Conservation (phyloP, 2,888 invertebrate genomes). For the Agrilus mali region DNA sequence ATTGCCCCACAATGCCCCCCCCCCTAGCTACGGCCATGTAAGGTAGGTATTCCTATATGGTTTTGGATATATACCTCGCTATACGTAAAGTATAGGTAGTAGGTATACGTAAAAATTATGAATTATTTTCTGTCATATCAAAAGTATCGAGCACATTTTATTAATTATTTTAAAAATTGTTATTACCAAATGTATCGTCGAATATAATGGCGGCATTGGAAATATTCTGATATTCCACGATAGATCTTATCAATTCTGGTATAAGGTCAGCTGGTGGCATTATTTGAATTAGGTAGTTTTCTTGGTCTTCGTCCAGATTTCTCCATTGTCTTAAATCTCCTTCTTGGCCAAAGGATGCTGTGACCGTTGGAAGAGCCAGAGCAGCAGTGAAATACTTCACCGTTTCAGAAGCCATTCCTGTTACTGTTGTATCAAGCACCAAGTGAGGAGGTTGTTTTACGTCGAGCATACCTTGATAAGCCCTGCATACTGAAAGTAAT, state of each 20-base stretch:
- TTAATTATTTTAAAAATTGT: neutral
- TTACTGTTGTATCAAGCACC: conserved; percentile 70
- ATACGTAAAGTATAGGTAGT: too few relatives aligned
- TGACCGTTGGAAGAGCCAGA: conserved; percentile 68
- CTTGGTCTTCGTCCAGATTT: conserved; percentile 53
- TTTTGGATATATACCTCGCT: too few relatives aligned
- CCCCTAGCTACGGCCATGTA: too few relatives aligned
- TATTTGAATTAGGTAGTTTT: conserved; percentile 67
- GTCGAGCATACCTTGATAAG: conserved; percentile 52
- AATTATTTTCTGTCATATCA: too few relatives aligned
- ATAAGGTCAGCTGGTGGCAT: conserved; percentile 78
- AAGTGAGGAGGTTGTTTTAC: conserved; percentile 61
- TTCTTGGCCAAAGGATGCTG: conserved; percentile 73
- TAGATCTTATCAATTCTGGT: conserved; percentile 68
- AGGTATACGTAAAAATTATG: too few relatives aligned
- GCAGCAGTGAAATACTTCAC: conserved; percentile 74
- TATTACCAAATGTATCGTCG: conserved; percentile 68
- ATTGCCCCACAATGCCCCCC: too few relatives aligned
- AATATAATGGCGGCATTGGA: conserved; percentile 87
- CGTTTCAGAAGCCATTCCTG: conserved; percentile 70
- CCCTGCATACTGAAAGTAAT: conserved; percentile 50
- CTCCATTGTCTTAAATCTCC: conserved; percentile 79
- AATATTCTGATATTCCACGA: conserved; percentile 73
- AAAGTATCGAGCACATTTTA: neutral
- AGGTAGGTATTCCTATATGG: too few relatives aligned